Percentiles rank a stretch among this genome's conserved stretches.
phyloP scores from a whole-genome alignment of 2,888 invertebrate species.

The Calameuta pallipes region DNA sequence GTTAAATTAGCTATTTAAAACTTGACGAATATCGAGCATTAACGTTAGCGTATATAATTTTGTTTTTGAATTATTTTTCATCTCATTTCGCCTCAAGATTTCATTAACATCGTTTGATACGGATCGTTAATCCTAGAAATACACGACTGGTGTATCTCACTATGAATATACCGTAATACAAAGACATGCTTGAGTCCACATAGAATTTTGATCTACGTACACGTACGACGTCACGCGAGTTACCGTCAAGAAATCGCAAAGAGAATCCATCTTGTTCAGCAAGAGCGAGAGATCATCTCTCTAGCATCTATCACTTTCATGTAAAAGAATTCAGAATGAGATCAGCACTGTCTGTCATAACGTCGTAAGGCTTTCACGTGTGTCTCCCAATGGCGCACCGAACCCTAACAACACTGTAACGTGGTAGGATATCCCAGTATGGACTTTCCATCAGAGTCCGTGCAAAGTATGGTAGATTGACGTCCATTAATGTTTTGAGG shows the following conservation, averaged over 20 bases:
- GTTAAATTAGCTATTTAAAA: not conserved
- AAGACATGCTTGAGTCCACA: not conserved
- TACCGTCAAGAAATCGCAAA: not conserved
- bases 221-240: not conserved
- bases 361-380: conserved; percentile 12
- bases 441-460: not conserved
- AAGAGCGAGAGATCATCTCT: not conserved
- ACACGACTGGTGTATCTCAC: not conserved
- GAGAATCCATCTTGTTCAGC: not conserved
- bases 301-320: not conserved
- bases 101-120: not conserved
- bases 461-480: not conserved
- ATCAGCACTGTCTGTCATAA: conserved; percentile 18
- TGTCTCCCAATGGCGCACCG: not conserved
- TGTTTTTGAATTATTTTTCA: not conserved
- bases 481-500: not conserved
- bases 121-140: not conserved
- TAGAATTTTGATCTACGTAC: not conserved
- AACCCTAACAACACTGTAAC: not conserved
- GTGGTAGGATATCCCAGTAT: not conserved
- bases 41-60: not conserved
- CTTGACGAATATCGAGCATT: not conserved
- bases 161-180: not conserved
- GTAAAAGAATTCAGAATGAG: conserved; percentile 20
- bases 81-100: not conserved